Conservation (phyloP, 1,140 invertebrate genomes). For the Meloidogyne floridensis region DNA sequence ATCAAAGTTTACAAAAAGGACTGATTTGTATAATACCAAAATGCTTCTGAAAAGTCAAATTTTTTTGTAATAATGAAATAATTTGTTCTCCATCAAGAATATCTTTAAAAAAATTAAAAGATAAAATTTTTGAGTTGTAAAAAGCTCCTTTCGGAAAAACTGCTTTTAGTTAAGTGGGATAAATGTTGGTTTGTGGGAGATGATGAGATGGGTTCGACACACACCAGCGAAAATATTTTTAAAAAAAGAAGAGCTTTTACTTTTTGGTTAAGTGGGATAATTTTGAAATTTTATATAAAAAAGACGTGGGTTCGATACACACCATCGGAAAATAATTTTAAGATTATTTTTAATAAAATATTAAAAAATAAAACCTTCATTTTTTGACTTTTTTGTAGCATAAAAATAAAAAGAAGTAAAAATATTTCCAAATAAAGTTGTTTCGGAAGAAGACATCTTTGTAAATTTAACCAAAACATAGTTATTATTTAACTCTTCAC, state of each 20-base stretch:
- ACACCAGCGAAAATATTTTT: too few relatives aligned
- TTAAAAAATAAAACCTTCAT: slow-evolving; percentile 1
- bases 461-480: not conserved
- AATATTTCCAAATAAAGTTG: not conserved
- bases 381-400: not conserved
- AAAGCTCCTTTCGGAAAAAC: too few relatives aligned
- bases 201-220: too few relatives aligned
- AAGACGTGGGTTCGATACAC: not conserved
- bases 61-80: not conserved
- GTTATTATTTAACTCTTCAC: not conserved
- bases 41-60: not conserved
- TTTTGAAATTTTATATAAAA: too few relatives aligned
- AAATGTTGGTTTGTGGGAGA: too few relatives aligned
- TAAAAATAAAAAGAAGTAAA: not conserved
- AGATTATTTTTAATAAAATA: not conserved
- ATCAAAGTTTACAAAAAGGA: not conserved
- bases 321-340: not conserved
- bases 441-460: not conserved
- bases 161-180: too few relatives aligned
- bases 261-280: too few relatives aligned
- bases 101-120: not conserved
- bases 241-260: too few relatives aligned
- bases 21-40: not conserved
- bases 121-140: not conserved
- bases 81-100: not conserved